phyloP scores from a whole-genome alignment of 2,797 vertebrate species.

The Antrozous pallidus region DNA sequence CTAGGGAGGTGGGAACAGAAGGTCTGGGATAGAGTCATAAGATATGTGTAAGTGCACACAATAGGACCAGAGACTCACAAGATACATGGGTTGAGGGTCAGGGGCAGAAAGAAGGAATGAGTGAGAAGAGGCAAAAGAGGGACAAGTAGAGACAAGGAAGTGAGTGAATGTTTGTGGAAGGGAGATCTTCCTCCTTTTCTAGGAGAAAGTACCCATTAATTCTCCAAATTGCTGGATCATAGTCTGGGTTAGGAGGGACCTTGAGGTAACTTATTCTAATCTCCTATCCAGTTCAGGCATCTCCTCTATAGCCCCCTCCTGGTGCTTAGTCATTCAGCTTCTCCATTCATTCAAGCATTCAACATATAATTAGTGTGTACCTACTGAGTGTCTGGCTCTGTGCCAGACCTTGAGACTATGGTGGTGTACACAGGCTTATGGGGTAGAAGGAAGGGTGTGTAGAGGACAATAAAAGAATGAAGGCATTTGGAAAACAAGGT shows the following conservation, averaged over 20 bases:
- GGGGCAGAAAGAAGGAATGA: not conserved
- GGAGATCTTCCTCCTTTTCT: not conserved
- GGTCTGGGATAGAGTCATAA: not conserved
- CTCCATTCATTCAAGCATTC: not conserved
- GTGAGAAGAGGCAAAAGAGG: accelerated
- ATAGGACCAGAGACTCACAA: not conserved
- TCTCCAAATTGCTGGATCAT: not conserved
- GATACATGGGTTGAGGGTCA: not conserved
- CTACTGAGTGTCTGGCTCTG: accelerated
- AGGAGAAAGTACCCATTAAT: not conserved
- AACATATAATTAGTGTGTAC: not conserved
- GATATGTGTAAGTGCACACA: not conserved
- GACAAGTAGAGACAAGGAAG: not conserved
- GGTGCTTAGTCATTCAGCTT: not conserved
- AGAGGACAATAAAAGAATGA: not conserved
- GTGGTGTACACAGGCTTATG: too few relatives aligned
- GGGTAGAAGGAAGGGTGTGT: not conserved
- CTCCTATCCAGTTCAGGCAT: not conserved
- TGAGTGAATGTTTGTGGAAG: not conserved
- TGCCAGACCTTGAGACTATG: not conserved
- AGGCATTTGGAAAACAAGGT: not conserved
- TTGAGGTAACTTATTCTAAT: not conserved
- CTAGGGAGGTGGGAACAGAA: not conserved
- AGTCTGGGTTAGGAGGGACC: not conserved
- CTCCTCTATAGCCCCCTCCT: not conserved